A percentile compares a stretch with the other conserved stretches of the same genome.
phyloP scores from a whole-genome alignment of 2,797 vertebrate species.

The Heteromormyrus szaboi region DNA sequence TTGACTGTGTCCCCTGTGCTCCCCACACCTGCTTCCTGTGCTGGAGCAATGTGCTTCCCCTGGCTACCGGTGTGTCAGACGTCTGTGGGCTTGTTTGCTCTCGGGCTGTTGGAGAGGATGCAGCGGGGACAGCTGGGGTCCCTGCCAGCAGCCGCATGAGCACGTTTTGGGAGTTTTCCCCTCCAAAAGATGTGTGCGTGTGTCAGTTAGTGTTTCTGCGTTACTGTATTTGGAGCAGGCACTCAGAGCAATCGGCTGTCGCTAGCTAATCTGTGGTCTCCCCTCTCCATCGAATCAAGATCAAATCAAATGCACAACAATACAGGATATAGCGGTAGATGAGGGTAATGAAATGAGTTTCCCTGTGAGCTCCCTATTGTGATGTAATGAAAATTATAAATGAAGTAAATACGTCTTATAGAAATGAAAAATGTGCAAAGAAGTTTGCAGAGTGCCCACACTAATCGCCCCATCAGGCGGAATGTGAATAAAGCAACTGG shows the following conservation, averaged over 20 bases:
- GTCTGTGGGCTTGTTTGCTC: background rate
- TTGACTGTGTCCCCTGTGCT: background rate
- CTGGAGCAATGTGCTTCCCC: background rate
- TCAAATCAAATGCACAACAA: background rate
- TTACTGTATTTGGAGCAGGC: too few relatives aligned
- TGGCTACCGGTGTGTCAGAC: background rate
- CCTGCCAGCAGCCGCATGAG: background rate
- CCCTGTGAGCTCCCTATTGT: background rate
- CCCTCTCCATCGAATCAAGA: background rate
- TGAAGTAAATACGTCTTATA: background rate
- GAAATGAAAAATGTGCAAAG: background rate
- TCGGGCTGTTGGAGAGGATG: background rate
- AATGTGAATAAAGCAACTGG: background rate
- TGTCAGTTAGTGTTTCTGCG: background rate
- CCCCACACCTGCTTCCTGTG: background rate
- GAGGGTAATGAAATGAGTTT: background rate
- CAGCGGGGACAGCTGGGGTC: background rate
- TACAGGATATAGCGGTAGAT: background rate
- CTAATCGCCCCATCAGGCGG: background rate
- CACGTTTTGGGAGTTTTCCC: background rate
- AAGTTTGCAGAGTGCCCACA: background rate
- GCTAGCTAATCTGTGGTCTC: background rate
- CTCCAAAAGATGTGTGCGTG: background rate
- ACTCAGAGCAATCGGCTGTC: background rate
- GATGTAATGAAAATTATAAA: background rate